These are phyloP conservation scores for Andrena trimmerana DNA, from an alignment of 2,888 invertebrate genomes.

Conservation along the genomic window DNA sequence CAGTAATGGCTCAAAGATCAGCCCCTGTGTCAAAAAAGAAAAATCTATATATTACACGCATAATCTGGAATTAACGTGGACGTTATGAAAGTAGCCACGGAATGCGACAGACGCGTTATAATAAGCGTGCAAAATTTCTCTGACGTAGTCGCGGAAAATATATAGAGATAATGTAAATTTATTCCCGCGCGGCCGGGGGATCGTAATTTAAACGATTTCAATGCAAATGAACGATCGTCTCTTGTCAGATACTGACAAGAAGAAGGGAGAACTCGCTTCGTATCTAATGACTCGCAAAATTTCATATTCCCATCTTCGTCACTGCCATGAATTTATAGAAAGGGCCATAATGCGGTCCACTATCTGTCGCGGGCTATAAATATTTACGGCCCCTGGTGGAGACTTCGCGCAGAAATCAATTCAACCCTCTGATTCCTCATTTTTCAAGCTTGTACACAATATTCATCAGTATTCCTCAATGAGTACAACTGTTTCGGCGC, in stretches of 20 bases:
- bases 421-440: not conserved
- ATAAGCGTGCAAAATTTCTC: conserved; percentile 16
- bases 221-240: conserved; percentile 32
- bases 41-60: not conserved
- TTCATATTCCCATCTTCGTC: conserved; percentile 17
- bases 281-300: conserved; percentile 9
- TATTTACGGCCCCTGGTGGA: not conserved
- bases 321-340: conserved; percentile 6
- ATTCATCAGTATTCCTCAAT: not conserved
- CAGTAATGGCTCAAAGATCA: not conserved
- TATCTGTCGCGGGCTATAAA: conserved; percentile 17
- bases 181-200: not conserved
- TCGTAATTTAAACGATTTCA: conserved; percentile 25
- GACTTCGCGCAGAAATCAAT: not conserved
- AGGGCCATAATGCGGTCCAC: conserved; percentile 2
- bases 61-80: not conserved
- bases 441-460: not conserved
- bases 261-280: not conserved
- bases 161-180: conserved; percentile 10
- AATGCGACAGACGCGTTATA: not conserved
- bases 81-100: not conserved
- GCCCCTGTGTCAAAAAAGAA: not conserved
- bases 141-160: not conserved
- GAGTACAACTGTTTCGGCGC: not conserved
- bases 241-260: conserved; percentile 15